A percentile compares a stretch with the other conserved stretches of the same genome.
Evolutionary conservation across 1,140 invertebrate genomes (phyloP).

Genomic region (Acromyrmex heyeri): DNA sequence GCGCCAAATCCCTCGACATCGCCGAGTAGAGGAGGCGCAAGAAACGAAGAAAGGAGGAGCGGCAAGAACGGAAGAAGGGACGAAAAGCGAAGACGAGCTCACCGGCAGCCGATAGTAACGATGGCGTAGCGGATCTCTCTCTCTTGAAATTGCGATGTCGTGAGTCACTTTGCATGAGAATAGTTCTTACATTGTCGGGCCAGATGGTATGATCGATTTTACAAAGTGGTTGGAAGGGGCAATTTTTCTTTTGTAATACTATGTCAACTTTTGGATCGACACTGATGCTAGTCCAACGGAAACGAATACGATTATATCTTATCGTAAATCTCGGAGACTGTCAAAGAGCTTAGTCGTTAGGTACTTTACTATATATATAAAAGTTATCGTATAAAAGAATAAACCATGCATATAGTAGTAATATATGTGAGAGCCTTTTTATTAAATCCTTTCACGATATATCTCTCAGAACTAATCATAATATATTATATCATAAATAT

Average conservation of each 20-base stretch:
- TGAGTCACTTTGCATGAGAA: slow-evolving; percentile 64
- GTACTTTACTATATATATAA: neutral
- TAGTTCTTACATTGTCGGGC: slow-evolving; percentile 42
- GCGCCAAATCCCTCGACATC: slow-evolving; percentile 50
- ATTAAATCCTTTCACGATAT: neutral
- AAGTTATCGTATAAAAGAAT: slow-evolving; percentile 12
- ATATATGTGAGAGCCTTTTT: neutral
- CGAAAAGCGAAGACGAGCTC: slow-evolving; percentile 56
- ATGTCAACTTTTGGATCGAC: slow-evolving; percentile 37
- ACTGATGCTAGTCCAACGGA: neutral
- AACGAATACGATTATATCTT: neutral
- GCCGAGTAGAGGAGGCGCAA: slow-evolving; percentile 48
- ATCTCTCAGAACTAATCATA: neutral
- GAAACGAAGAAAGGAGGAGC: slow-evolving; percentile 51
- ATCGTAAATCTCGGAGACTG: slow-evolving; percentile 15
- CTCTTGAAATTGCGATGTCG: slow-evolving; percentile 55
- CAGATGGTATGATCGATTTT: slow-evolving; percentile 56
- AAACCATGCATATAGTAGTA: neutral
- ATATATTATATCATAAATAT: neutral
- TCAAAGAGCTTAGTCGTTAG: neutral
- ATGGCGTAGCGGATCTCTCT: slow-evolving; percentile 43
- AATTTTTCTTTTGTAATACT: slow-evolving; percentile 47
- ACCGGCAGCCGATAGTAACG: slow-evolving; percentile 29
- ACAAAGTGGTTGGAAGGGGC: slow-evolving; percentile 36
- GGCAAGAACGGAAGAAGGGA: slow-evolving; percentile 47